Percentiles rank a stretch among this genome's conserved stretches.
Conservation (phyloP, 2,113 vertebrate genomes). For the Rallus limicola region DNA sequence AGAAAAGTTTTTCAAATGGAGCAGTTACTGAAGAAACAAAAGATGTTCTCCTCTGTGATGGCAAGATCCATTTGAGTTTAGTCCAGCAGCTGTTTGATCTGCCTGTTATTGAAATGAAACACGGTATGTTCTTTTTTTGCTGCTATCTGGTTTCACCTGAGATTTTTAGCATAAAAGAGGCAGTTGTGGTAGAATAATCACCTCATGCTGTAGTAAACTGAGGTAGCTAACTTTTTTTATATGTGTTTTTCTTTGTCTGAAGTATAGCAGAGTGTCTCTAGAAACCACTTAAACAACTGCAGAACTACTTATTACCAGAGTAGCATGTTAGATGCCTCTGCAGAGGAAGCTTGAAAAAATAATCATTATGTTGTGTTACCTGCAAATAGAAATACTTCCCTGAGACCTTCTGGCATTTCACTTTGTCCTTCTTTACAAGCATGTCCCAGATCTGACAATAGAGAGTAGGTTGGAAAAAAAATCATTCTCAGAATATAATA, state of each 20-base stretch:
- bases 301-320: neutral
- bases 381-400: neutral
- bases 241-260: neutral
- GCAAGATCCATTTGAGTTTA: constrained; percentile 80
- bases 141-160: neutral
- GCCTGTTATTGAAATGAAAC: constrained; percentile 86
- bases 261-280: neutral
- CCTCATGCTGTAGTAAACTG: neutral
- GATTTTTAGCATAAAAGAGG: neutral
- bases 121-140: constrained; percentile 75
- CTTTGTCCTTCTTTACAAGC: neutral
- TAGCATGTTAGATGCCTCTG: neutral
- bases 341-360: neutral
- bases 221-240: neutral
- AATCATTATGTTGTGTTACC: neutral
- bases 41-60: constrained; percentile 85
- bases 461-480: neutral
- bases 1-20: constrained; percentile 87
- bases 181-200: neutral
- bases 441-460: neutral
- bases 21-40: constrained; percentile 86
- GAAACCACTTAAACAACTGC: neutral
- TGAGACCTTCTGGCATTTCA: neutral
- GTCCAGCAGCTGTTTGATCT: constrained; percentile 86
- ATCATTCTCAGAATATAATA: neutral